A percentile compares a stretch with the other conserved stretches of the same genome.
phyloP scores from a whole-genome alignment of 2,888 invertebrate species.

The Elgonia sp. region DNA sequence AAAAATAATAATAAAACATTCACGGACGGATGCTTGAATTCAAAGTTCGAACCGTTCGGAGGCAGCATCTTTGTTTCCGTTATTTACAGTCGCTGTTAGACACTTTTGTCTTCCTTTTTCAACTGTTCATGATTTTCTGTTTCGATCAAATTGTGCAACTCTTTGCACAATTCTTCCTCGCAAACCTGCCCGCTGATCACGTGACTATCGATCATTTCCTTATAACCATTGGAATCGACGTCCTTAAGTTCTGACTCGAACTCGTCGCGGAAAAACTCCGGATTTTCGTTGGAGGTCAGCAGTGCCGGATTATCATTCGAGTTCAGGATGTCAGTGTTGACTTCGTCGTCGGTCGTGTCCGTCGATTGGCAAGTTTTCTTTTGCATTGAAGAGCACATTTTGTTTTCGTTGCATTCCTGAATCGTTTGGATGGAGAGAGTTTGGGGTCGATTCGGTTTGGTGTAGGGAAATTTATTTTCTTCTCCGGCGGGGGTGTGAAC shows the following conservation, averaged over 20 bases:
- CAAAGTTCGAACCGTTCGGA: constrained; percentile 20
- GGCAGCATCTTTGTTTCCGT: constrained; percentile 31
- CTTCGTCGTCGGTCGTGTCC: constrained; percentile 85
- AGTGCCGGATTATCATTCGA: constrained; percentile 84
- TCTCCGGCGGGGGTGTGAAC: constrained; percentile 90
- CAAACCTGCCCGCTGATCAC: constrained; percentile 81
- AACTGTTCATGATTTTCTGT: constrained; percentile 80
- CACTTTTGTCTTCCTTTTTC: constrained; percentile 45
- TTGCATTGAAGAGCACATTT: constrained; percentile 79
- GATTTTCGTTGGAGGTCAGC: constrained; percentile 81
- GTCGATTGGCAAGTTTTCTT: constrained; percentile 85
- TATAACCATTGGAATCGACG: constrained; percentile 76
- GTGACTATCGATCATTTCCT: constrained; percentile 80
- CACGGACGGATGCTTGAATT: constrained; percentile 55
- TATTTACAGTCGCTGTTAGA: constrained; percentile 41
- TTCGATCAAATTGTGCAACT: constrained; percentile 84
- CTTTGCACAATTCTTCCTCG: constrained; percentile 84
- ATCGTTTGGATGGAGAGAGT: constrained; percentile 85
- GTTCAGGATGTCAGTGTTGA: constrained; percentile 85
- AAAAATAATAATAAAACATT: no score
- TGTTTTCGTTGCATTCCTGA: constrained; percentile 84
- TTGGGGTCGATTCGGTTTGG: constrained; percentile 83
- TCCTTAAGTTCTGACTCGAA: constrained; percentile 82
- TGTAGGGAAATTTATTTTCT: constrained; percentile 87
- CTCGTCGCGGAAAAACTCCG: constrained; percentile 85